Base-by-base conservation (phyloP, 2,888 invertebrate species). In the Ashinkailepas kermadecensis region DNA sequence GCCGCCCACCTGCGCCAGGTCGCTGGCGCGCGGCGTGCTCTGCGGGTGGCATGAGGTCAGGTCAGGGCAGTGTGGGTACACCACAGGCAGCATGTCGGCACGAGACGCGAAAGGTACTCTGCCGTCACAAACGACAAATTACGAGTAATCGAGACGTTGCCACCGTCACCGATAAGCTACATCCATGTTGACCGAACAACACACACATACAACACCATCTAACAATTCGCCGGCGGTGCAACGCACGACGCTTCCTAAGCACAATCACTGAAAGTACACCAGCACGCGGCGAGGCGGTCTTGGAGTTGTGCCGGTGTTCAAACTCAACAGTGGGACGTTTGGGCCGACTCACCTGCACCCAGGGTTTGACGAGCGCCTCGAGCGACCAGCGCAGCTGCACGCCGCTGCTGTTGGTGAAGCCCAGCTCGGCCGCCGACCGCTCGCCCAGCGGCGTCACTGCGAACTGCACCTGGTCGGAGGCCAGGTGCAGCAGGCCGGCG, bases 291-390 rank as follows among this genome's bases (percentile, higher is more conserved):
- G 39, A 39, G 39, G 39, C 39, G 39, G 4, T 39, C 39, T 39
- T 4, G 39, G 4, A 1, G 39, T 39, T 15, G 18, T 9, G 7
- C 15, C 13, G 62, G 62, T 15, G 62, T 3, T 62, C 13, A 62
- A 18, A 3, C 3, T 8, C 18, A 21, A 62, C 62, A 62, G 39
- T 39, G 2, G 39, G 4, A 1, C 39, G 39, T 39, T 4, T 1
- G 65, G 0, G 3, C 4, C 21, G 9, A 23, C 74, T 18, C 18
- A 74, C 74, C 74, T 74, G 74, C 2, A 74, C 23, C 74, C 74
- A 74, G 54, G 74, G 74, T 2, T 25, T 39, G 74, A 74, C 74
- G 18, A 74, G 74, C 74, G 74, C 54, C 74, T 74, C 74, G 54
- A 74, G 39, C 74, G 74, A 39, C 74, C 74, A 74, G 54, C 54